Evolutionary conservation across 2,113 vertebrate species (phyloP).

Genomic region (Lipotes vexillifer): DNA sequence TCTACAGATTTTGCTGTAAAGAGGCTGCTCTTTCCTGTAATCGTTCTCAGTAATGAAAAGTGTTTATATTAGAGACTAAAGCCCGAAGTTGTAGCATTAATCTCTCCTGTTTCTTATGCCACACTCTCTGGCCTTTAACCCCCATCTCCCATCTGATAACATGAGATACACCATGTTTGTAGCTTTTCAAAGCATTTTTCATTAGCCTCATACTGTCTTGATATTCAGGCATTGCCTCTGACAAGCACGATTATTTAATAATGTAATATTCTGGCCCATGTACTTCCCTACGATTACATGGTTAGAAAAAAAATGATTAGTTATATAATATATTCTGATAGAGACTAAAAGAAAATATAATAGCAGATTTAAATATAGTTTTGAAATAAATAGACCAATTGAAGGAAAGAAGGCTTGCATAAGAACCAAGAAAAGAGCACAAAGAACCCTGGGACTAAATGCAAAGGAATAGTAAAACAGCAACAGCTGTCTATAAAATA

Average conservation of each 20-base stretch:
- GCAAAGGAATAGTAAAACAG: background rate
- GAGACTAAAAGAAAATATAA: conserved; percentile 10
- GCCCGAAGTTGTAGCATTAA: background rate
- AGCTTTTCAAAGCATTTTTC: conserved; percentile 16
- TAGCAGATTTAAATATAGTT: background rate
- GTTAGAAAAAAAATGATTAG: background rate
- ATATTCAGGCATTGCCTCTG: background rate
- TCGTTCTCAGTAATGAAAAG: background rate
- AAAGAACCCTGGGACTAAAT: background rate
- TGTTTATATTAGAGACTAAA: background rate
- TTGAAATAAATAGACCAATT: conserved; percentile 14
- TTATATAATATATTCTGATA: background rate
- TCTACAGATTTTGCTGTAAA: background rate
- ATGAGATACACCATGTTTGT: background rate
- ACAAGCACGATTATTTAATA: background rate
- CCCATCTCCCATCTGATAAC: background rate
- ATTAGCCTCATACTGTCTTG: background rate
- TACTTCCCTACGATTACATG: background rate
- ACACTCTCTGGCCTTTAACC: background rate
- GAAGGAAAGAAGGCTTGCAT: background rate
- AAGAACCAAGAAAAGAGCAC: background rate
- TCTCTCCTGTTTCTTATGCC: background rate
- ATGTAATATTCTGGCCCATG: background rate
- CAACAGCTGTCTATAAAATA: background rate
- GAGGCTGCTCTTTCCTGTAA: background rate